phyloP scores from a whole-genome alignment of 2,888 invertebrate species.

The Drosophila imparisetae region DNA sequence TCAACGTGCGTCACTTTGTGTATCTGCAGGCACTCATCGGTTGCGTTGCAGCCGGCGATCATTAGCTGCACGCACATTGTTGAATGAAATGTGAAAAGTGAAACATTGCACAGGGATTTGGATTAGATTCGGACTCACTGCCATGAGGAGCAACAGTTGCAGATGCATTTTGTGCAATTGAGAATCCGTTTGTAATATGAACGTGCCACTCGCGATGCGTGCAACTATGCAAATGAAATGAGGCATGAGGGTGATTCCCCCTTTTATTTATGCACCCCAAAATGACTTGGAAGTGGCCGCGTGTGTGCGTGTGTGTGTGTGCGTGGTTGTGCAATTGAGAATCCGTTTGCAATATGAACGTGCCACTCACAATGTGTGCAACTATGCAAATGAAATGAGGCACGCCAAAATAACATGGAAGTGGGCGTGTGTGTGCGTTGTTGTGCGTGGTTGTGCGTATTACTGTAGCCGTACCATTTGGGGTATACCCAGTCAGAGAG shows the following conservation, averaged over 20 bases:
- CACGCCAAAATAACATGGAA: background rate
- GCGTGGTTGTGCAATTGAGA: background rate
- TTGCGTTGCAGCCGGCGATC: background rate
- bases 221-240: slow-evolving; percentile 22
- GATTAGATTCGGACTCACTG: slow-evolving; percentile 11
- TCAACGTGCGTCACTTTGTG: slow-evolving; percentile 20
- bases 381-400: slow-evolving; percentile 13
- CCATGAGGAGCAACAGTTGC: slow-evolving; percentile 2
- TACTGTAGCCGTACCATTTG: background rate
- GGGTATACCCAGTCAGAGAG: slow-evolving; percentile 5
- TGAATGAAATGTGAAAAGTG: background rate
- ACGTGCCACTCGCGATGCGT: slow-evolving; percentile 11
- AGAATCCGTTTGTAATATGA: background rate
- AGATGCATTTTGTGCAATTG: slow-evolving; percentile 13
- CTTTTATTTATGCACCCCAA: background rate
- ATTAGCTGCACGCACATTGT: slow-evolving; percentile 4
- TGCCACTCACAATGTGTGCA: slow-evolving; percentile 11
- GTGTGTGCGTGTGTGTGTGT: background rate
- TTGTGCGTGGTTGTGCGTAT: background rate
- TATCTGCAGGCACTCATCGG: slow-evolving; percentile 20
- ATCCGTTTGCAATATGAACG: background rate
- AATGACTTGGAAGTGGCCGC: background rate
- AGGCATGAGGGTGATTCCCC: background rate
- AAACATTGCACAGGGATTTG: background rate
- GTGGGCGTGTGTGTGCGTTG: background rate